These are phyloP conservation scores for Meteorus cinctellus DNA, from an alignment of 2,888 invertebrate genomes.

Conservation along the genomic window DNA sequence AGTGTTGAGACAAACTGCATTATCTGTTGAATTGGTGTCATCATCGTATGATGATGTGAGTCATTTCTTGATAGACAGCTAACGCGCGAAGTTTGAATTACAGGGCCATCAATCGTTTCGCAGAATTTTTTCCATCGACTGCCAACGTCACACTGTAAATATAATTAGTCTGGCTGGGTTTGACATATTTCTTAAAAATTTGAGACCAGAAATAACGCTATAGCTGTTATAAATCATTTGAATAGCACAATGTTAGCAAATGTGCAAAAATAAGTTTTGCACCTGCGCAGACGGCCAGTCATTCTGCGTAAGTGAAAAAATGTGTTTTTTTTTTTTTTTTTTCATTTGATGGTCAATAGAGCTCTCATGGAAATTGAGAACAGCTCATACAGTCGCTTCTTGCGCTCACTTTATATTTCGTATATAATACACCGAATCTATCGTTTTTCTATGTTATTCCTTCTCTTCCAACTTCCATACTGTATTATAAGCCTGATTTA, in stretches of 20 bases:
- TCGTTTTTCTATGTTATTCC: no score
- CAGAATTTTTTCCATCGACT: neutral
- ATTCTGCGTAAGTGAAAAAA: no score
- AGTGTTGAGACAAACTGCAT: neutral
- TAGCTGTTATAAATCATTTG: neutral
- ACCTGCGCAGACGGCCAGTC: neutral
- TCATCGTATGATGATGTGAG: neutral
- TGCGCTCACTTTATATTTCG: no score
- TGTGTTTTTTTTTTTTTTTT: no score
- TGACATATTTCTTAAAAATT: neutral
- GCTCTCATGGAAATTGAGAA: no score
- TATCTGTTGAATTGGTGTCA: conserved; percentile 13
- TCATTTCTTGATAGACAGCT: neutral
- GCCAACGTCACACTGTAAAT: neutral
- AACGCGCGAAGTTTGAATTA: neutral
- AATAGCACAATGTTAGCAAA: neutral
- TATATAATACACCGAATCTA: no score
- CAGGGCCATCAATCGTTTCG: neutral
- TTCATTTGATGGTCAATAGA: no score
- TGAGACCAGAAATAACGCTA: neutral
- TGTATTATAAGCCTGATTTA: no score
- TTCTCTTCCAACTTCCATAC: no score
- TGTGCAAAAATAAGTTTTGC: neutral
- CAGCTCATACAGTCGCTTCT: no score
- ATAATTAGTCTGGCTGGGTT: neutral